Base-by-base conservation (phyloP, 2,888 invertebrate species). In the Chymomyza caudatula region DNA sequence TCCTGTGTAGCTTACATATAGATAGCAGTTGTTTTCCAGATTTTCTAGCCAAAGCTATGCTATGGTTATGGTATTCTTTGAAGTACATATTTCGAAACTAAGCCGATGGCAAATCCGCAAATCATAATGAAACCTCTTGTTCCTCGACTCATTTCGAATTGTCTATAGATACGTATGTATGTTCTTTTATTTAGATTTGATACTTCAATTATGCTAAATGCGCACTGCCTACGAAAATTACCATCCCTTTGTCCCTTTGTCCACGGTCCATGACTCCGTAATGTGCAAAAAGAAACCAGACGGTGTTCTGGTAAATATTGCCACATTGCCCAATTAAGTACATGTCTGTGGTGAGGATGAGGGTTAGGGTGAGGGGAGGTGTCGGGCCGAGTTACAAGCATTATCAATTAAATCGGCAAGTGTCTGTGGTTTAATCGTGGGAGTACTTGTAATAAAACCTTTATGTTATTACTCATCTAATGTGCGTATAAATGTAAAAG, bases 401-500 rank as follows among this genome's bases (percentile, higher is more conserved):
- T 69, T 70, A 58, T 73, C 74, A 73, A 76, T 85, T 82, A 77
- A 76, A 76, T 71, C 69, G 71, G 78, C 80, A 77, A 85, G 84
- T 79, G 85, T 73, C 65, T 49, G 69, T 62, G 42, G 19, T 37
- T 51, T 17, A 57, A 29, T 42, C 22, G 57, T 25, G 54, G 22
- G 13, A n/a, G 17, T 54, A 19, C n/a, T 19, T 47, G n/a, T 47
- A 47, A 47, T 47, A 47, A 47, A 47, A 15, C 19, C 15, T 47
- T 17, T 47, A 17, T 47, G 47, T 47, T 15, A 19, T 47, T 47
- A 47, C 47, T 47, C 19, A 47, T 19, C 15, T 47, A 47, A 37
- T 37, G 29, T 37, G 29, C 29, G 60, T 70, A 71, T 73, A 74
- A 68, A 67, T 67, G 62, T 73, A 80, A 77, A 73, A 69, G 70